Conservation (phyloP, 2,888 invertebrate species). For the Hypercompe scribonia region DNA sequence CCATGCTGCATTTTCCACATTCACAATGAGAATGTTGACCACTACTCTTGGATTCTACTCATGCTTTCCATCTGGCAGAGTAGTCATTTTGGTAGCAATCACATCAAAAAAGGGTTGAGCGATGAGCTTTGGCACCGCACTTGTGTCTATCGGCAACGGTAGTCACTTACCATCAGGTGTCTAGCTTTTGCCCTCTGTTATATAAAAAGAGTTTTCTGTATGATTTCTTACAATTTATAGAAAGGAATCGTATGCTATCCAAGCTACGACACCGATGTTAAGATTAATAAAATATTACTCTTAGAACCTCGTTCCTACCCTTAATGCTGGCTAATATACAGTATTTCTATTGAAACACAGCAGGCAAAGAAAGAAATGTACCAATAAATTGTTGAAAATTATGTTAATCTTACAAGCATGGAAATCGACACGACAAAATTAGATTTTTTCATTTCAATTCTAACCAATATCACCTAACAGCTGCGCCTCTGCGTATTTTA, state of each 20-base stretch:
- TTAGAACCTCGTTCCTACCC: neutral
- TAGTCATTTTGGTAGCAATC: too few species aligned
- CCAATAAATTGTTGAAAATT: constrained; percentile 31
- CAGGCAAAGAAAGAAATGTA: constrained; percentile 25
- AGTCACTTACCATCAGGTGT: neutral
- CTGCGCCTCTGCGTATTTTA: constrained; percentile 62
- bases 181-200: too few species aligned
- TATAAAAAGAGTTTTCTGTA: neutral
- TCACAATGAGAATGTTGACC: too few species aligned
- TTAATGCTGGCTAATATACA: neutral
- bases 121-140: too few species aligned
- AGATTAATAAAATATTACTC: too few species aligned
- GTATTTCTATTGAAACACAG: neutral
- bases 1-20: too few species aligned
- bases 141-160: neutral
- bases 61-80: too few species aligned
- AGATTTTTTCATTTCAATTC: constrained; percentile 56
- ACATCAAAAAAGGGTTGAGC: too few species aligned
- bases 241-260: neutral
- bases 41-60: too few species aligned
- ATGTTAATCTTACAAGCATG: constrained; percentile 39
- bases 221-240: neutral
- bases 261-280: neutral
- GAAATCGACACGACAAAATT: constrained; percentile 48
- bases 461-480: constrained; percentile 57